Evolutionary conservation across 64 coral and sea anemone species (phyloP).

Genomic region (Dendronephthya gigantea): DNA sequence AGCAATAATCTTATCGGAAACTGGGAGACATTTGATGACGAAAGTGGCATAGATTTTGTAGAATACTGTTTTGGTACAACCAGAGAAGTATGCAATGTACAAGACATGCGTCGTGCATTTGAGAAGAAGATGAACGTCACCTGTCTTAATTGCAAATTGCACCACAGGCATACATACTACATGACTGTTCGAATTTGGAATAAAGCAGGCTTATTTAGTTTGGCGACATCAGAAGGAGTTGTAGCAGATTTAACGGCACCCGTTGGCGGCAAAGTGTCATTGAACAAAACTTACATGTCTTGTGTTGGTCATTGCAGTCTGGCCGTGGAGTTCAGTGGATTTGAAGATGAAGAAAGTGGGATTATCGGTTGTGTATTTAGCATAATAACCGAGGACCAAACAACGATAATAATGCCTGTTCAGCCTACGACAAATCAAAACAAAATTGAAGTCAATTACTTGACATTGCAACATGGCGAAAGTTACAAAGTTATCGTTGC

Average conservation of each 20-base stretch:
- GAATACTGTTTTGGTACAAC: constrained; percentile 76
- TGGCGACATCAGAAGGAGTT: constrained; percentile 48
- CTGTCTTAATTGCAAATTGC: constrained; percentile 53
- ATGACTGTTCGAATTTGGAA: constrained; percentile 66
- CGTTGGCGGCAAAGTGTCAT: constrained; percentile 12
- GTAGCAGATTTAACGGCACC: constrained; percentile 52
- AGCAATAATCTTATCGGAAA: constrained; percentile 18
- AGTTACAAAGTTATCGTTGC: constrained; percentile 36
- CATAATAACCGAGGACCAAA: constrained; percentile 9
- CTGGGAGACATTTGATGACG: constrained; percentile 63
- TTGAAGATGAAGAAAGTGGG: constrained; percentile 66
- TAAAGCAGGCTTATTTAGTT: constrained; percentile 48
- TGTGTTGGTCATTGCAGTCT: constrained; percentile 50
- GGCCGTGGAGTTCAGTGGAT: constrained; percentile 31
- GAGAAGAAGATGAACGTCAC: constrained; percentile 31
- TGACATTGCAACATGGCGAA: constrained; percentile 28
- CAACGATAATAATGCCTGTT: constrained; percentile 4
- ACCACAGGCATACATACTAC: constrained; percentile 45
- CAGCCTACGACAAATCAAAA: not conserved
- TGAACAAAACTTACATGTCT: constrained; percentile 16
- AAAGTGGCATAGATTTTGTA: constrained; percentile 52
- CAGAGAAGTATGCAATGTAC: constrained; percentile 56
- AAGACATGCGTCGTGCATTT: constrained; percentile 45
- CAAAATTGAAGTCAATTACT: not conserved
- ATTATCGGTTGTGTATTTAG: constrained; percentile 40